Evolutionary conservation across 2,113 vertebrate species (phyloP), one percentile per base, ranked within the genome.

Genomic region (Paracyprichromis sp.): DNA sequence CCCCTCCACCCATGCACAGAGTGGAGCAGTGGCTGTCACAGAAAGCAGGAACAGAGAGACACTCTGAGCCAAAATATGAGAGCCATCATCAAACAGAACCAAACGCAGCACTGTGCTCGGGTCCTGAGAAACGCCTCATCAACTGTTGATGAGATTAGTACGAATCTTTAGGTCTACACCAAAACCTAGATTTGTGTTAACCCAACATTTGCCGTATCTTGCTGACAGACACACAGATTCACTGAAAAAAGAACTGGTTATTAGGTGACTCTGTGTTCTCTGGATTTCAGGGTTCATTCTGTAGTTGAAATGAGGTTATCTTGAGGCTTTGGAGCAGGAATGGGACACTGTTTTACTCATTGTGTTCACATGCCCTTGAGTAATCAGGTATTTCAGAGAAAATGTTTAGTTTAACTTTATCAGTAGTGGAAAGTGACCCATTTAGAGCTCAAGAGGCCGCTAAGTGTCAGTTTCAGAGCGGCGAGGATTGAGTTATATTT

Each of bases 381-480:
- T 50, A 19, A 50, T 7, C 71, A 2, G 73, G 10, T 78, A 9
- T 0, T 78, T 78, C 24, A 50, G 6, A 0, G 4, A 76, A 19
- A 29, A 29, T 1, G 24, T 19, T 78, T 50, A 31, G 45, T n/a
- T 52, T 31, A 78, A 78, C 7, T 31, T 13, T 4, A 31, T 31
- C 26, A 1, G 24, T 8, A 10, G 16, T 76, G 4, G 24, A 50
- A 31, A 76, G 4, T 19, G 43, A 31, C 43, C 9, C 10, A 12
- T 50, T 31, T 31, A 50, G 43, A 50, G 43, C 9, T 47, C 43
- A 11, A 11, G 43, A 47, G 14, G 71, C 6, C 2, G 0, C 29
- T 29, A 29, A 17, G 4, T 11, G 40, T 11, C 24, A 0, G 21
- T 26, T 76, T 76, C 24, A 19, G 21, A 43, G 66, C 7, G 0